Conservation (phyloP, 2,797 vertebrate species). For the Lophius americanus region DNA sequence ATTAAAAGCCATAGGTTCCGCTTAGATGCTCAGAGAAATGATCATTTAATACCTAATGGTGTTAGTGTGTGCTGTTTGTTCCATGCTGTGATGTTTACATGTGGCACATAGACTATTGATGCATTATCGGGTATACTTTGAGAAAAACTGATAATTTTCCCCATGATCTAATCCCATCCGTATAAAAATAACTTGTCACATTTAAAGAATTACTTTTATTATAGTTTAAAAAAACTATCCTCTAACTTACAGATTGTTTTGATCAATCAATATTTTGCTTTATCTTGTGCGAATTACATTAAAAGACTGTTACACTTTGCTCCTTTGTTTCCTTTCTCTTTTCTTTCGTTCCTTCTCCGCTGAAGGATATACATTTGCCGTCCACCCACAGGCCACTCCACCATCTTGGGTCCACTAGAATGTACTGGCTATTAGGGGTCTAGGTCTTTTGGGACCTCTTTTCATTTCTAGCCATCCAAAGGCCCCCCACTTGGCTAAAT, state of each 20-base stretch:
- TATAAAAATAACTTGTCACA: slow-evolving; percentile 43
- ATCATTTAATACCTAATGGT: background rate
- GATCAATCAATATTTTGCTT: slow-evolving; percentile 23
- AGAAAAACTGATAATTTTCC: slow-evolving; percentile 25
- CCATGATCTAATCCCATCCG: slow-evolving; percentile 31
- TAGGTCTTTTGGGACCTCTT: slow-evolving; percentile 64
- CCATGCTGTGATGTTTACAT: slow-evolving; percentile 13
- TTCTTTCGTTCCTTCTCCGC: background rate
- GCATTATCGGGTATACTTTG: slow-evolving; percentile 24
- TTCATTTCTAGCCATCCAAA: slow-evolving; percentile 66
- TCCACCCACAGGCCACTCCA: background rate
- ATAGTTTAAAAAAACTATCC: too few species aligned
- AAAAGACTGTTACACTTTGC: background rate
- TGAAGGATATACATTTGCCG: background rate
- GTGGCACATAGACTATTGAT: background rate
- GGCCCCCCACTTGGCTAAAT: slow-evolving; percentile 61
- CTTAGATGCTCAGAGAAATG: slow-evolving; percentile 28
- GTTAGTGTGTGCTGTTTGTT: background rate
- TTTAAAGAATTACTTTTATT: slow-evolving; percentile 34
- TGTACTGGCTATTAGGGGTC: slow-evolving; percentile 24
- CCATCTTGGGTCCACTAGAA: slow-evolving; percentile 31
- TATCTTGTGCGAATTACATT: slow-evolving; percentile 8
- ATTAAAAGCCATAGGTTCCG: too few species aligned
- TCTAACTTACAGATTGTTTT: slow-evolving; percentile 8
- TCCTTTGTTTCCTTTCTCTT: background rate